Evolutionary conservation across 1,140 invertebrate species (phyloP), one percentile per base, ranked within the genome.

Genomic region (Scaptomyza pallida): DNA sequence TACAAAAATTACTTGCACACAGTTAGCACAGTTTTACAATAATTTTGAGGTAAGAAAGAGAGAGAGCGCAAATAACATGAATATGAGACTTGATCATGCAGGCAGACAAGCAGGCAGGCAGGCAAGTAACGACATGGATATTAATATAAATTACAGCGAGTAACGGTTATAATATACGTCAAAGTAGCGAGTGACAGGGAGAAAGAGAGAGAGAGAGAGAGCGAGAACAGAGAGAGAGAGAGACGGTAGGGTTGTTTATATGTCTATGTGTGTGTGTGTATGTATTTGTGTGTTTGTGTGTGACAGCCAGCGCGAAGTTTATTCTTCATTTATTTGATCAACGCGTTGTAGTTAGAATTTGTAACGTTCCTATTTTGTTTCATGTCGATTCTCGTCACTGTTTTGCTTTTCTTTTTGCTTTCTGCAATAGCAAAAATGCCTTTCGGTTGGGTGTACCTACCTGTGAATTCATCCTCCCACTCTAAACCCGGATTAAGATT

Each of bases 381-480:
- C 90, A 91, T 91, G 90, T 91, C 90, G 90, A 81, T 91, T 89
- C 78, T 89, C 77, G 75, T 78, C 74, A 88, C 88, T 91, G 90
- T 75, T 76, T 69, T 48, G 30, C n/a, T n/a, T n/a, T n/a, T n/a
- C n/a, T n/a, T n/a, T n/a, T n/a, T n/a, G n/a, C n/a, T n/a, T n/a
- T n/a, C n/a, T n/a, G n/a, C n/a, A n/a, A n/a, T n/a, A n/a, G n/a
- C n/a, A n/a, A 37, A 35, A 52, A 35, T 8, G 40, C 43, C 30
- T 33, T 59, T 70, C 41, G 57, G 37, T 68, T 91, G 93, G 93
- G 78, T 88, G 81, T 94, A 97, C 97, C 96, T 98, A 98, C 97
- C 97, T 98, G 97, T 97, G 93, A 99, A 99, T 94, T 99, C 98
- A 97, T 99, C 98, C 95, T 99, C 98, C 98, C 98, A 99, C 94